Evolutionary conservation across 92 coral and sea anemone species (phyloP), one percentile per base, ranked within the genome.

Genomic region (Plumapathes pennacea): DNA sequence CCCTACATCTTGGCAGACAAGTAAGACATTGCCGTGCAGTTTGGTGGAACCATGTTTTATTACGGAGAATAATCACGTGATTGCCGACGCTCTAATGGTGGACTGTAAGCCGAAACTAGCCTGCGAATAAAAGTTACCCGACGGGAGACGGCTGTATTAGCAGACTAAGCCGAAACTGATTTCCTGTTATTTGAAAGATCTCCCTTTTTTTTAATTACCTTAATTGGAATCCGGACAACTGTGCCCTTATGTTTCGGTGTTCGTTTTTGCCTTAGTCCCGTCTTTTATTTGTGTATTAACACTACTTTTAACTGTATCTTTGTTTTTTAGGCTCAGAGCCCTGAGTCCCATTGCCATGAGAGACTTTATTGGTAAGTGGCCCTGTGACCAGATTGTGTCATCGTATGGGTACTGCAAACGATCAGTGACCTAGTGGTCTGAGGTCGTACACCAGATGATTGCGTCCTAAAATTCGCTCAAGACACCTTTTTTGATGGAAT

Each of bases 331-430:
- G 40, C 82, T 92, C 25, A 85, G 90, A 21, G 88, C 92, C 37
- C 77, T 92, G 39, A 92, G 96, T 50, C 86, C 98, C 8, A 84
- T 92, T 53, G 94, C 81, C 15, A 92, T 92, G 98, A 92, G 84
- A 44, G 96, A 88, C 32, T 92, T 92, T 33, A 85, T 92, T 28
- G 98, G 98, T 92, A 92, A 62, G n/a, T n/a, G n/a, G n/a, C n/a
- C n/a, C n/a, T n/a, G n/a, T n/a, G n/a, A n/a, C n/a, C n/a, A n/a
- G n/a, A n/a, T n/a, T n/a, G n/a, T n/a, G n/a, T n/a, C n/a, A n/a
- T n/a, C n/a, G n/a, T n/a, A n/a, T n/a, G n/a, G n/a, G n/a, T n/a
- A n/a, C n/a, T n/a, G n/a, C n/a, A n/a, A n/a, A n/a, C n/a, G n/a
- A n/a, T n/a, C n/a, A n/a, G n/a, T n/a, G n/a, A n/a, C n/a, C n/a